A percentile compares a stretch with the other conserved stretches of the same genome.
Conservation (phyloP, 1,140 invertebrate species). For the Chionoecetes opilio region DNA sequence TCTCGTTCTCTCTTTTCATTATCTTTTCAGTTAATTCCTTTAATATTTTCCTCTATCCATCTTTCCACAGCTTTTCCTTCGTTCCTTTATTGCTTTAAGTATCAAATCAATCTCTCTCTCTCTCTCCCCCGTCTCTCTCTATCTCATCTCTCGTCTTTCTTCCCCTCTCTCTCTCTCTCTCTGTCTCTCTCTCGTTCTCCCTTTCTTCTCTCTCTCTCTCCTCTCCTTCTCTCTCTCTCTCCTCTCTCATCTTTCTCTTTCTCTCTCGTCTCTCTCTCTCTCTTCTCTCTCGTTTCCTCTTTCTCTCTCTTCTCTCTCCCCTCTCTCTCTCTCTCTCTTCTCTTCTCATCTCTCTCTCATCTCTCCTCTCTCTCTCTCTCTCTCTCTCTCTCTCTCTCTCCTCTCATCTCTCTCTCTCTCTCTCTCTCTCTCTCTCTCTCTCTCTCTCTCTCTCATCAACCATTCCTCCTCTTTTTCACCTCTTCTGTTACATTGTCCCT, state of each 20-base stretch:
- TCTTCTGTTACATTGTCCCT: neutral
- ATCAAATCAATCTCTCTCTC: no score
- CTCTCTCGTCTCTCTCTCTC: neutral
- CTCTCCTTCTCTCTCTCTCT: neutral
- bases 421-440: neutral
- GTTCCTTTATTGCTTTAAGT: no score
- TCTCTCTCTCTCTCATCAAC: neutral
- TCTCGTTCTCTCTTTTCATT: neutral
- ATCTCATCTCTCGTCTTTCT: no score
- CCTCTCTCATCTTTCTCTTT: neutral
- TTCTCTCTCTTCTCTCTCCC: neutral
- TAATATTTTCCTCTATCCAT: no score
- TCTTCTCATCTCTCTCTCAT: neutral
- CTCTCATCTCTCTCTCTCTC: neutral
- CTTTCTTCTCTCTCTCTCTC: neutral
- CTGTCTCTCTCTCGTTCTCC: neutral
- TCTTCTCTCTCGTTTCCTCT: neutral
- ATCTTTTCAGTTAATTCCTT: neutral
- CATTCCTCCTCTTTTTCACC: neutral
- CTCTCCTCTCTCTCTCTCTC: neutral
- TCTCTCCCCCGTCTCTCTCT: no score
- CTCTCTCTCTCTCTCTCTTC: neutral
- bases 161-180: neutral
- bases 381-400: neutral
- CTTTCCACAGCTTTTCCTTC: no score